Conservation (phyloP, 2,888 invertebrate genomes). For the Sepioteuthis lessoniana region DNA sequence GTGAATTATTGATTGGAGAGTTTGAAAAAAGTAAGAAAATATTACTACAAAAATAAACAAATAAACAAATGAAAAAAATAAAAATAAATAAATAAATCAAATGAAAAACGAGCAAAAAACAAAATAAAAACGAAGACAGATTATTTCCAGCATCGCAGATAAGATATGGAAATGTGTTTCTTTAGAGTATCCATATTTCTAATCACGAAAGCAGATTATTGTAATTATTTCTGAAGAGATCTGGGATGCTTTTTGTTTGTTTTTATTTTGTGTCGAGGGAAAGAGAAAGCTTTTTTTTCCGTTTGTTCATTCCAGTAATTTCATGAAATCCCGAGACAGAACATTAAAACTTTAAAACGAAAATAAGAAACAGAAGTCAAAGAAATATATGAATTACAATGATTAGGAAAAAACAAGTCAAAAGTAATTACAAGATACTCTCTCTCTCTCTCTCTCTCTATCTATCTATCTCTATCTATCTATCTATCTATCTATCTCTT, state of each 20-base stretch:
- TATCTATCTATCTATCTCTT: too few relatives aligned
- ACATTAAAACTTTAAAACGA: background rate
- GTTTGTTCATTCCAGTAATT: background rate
- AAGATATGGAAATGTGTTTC: background rate
- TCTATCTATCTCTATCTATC: background rate
- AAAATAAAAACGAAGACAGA: background rate
- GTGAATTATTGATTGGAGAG: background rate
- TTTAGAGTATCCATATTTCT: background rate
- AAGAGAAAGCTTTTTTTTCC: background rate
- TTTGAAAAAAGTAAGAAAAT: background rate
- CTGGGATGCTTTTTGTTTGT: background rate
- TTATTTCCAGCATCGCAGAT: background rate
- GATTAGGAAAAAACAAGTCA: background rate
- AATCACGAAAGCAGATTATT: constrained; percentile 21
- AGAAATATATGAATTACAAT: background rate
- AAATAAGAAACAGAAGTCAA: background rate
- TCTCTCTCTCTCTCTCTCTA: too few relatives aligned
- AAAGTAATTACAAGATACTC: too few relatives aligned
- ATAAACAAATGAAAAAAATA: too few relatives aligned
- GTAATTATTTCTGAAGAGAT: background rate
- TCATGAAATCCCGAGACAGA: background rate
- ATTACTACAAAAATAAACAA: too few relatives aligned
- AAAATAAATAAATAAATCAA: too few relatives aligned
- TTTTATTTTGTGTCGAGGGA: background rate
- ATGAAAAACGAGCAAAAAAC: background rate